Percentiles rank a stretch among this genome's conserved stretches.
Evolutionary conservation across 1,140 invertebrate species (phyloP).

Genomic region (Heliconius congener): DNA sequence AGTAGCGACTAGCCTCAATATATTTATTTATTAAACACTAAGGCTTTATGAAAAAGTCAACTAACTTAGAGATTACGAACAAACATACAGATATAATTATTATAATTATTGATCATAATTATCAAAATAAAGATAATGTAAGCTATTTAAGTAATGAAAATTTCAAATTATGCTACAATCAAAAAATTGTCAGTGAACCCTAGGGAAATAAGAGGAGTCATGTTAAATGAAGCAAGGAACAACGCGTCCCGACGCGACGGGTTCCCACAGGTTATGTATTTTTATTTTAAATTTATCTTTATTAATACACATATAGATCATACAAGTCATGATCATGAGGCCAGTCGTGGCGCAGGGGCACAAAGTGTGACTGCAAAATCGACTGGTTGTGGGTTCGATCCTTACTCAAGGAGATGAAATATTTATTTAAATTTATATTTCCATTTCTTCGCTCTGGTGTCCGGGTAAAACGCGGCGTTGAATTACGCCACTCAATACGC

Average conservation of each 20-base stretch:
- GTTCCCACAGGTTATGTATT: background rate
- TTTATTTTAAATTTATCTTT: background rate
- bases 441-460: too few species aligned
- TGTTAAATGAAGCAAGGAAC: conserved; percentile 38
- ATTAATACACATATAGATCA: background rate
- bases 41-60: background rate
- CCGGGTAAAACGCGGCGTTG: too few species aligned
- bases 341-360: too few species aligned
- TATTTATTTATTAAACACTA: background rate
- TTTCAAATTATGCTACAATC: background rate
- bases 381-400: too few species aligned
- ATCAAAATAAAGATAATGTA: background rate
- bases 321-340: too few species aligned
- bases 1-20: too few species aligned
- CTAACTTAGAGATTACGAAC: background rate
- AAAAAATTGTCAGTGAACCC: conserved; percentile 11
- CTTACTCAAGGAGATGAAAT: too few species aligned
- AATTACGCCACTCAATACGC: too few species aligned
- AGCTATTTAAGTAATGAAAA: background rate
- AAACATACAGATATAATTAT: background rate
- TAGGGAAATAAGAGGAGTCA: conserved; percentile 39
- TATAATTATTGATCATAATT: background rate
- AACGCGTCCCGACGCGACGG: background rate
- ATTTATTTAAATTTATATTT: too few species aligned
- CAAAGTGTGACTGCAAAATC: too few species aligned